Conservation (phyloP, 2,888 invertebrate species). For the Creontiades dilutus region DNA sequence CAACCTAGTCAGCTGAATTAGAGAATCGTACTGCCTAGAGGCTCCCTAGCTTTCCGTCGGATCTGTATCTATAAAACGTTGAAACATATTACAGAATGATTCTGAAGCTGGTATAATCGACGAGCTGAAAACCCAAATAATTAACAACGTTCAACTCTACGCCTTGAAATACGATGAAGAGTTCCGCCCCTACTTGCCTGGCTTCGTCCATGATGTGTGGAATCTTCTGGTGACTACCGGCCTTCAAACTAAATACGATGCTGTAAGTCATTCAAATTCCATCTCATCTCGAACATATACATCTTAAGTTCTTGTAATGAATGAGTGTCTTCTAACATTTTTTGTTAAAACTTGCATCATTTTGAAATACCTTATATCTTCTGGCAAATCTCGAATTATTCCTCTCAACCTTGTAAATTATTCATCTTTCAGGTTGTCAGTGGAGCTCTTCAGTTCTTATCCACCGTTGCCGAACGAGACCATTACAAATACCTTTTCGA, state of each 20-base stretch:
- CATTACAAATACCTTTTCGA: constrained; percentile 94
- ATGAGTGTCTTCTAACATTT: too few relatives aligned
- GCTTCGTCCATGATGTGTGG: constrained; percentile 97
- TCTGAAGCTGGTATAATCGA: constrained; percentile 94
- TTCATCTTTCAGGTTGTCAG: constrained; percentile 89
- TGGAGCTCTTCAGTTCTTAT: constrained; percentile 96
- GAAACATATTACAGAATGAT: constrained; percentile 82
- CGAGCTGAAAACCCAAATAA: constrained; percentile 95
- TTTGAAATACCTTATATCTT: too few relatives aligned
- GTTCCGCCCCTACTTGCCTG: constrained; percentile 91
- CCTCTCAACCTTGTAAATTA: too few relatives aligned
- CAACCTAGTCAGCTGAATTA: too few relatives aligned
- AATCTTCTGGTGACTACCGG: constrained; percentile 91
- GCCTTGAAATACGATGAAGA: constrained; percentile 99
- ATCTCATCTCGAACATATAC: too few relatives aligned
- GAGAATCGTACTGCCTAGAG: too few relatives aligned
- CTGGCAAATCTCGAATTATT: too few relatives aligned
- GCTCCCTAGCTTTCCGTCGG: too few relatives aligned
- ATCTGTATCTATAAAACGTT: too few relatives aligned
- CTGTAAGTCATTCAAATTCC: constrained; percentile 81
- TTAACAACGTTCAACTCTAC: constrained; percentile 96
- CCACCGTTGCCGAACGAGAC: constrained; percentile 94
- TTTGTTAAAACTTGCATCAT: too few relatives aligned
- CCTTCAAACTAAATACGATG: constrained; percentile 92
- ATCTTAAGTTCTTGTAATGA: too few relatives aligned